Conservation (phyloP, 2,797 vertebrate genomes). For the Parauchenoglanis ngamensis region DNA sequence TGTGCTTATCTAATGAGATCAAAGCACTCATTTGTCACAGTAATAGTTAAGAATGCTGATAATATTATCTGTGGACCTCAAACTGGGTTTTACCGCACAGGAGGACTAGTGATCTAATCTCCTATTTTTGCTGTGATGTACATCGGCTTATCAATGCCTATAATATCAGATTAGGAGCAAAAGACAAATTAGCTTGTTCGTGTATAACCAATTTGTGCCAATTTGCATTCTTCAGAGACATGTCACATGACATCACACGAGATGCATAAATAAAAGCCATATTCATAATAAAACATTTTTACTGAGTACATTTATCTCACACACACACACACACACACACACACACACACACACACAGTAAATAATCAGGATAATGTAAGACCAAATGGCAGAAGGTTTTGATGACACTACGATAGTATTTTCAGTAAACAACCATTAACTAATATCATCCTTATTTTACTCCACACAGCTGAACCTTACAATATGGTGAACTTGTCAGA, state of each 20-base stretch:
- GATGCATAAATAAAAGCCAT: conserved; percentile 10
- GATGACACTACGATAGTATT: background rate
- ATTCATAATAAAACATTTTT: conserved; percentile 10
- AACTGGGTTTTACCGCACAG: conserved; percentile 73
- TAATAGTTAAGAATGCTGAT: conserved; percentile 80
- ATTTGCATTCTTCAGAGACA: conserved; percentile 16
- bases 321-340: background rate
- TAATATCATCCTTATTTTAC: background rate
- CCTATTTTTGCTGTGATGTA: conserved; percentile 62
- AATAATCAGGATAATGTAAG: background rate
- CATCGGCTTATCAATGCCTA: conserved; percentile 59
- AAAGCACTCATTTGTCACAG: conserved; percentile 86
- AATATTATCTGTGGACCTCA: conserved; percentile 75
- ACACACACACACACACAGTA: background rate
- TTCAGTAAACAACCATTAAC: conserved; percentile 1
- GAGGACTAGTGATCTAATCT: conserved; percentile 76
- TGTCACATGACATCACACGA: conserved; percentile 1
- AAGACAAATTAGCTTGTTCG: conserved; percentile 71
- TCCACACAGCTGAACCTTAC: background rate
- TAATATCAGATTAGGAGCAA: conserved; percentile 71
- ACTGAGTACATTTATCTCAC: background rate
- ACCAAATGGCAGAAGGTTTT: background rate
- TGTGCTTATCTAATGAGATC: conserved; percentile 81
- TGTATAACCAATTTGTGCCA: conserved; percentile 53
- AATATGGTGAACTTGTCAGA: background rate